Evolutionary conservation across 1,140 invertebrate species (phyloP), one percentile per base, ranked within the genome.

Genomic region (Micrasema minimum): DNA sequence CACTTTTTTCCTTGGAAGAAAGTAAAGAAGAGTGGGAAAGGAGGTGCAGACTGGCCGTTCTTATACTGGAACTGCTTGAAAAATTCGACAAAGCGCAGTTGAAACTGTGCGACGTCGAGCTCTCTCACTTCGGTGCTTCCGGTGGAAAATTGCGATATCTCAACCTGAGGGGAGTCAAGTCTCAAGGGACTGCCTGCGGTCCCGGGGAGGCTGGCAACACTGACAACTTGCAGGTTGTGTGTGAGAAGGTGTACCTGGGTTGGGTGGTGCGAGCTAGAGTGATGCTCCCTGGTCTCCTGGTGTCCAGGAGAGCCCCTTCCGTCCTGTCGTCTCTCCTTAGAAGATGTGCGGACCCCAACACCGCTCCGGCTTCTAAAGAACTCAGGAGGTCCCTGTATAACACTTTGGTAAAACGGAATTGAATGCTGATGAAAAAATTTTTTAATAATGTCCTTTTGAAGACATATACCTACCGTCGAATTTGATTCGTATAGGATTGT

Each of bases 41-140:
- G 51, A 77, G 84, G 65, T 72, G 88, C 10, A 85, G 85, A 72
- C 77, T 88, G 5, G 86, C 89, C 1, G 77, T 90, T 1, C 82
- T 88, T 77, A 86, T 91, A 5, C 72, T 91, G 35, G 87, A 90
- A 72, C 79, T 90, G 12, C 75, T 90, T 2, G 83, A 88, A 23
- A 84, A 86, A 59, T 74, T 91, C 14, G 87, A 91, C 18, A 82
- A 88, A 67, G 79, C 82, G 7, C 84, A 90, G 75, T 85, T 91
- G 41, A 82, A 88, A 76, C 77, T 91, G 2, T 92, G 90, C 79
- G 89, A 91, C 79, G 81, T 92, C 0, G 90, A 91, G 79, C 81
- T 88, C 22, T 84, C 86, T 45, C 88, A 91, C 77, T 92, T 92
- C 80, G 90, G 90, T 3, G 66, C 90, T 0, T 80, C 84, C 9